Conservation (phyloP, 1,140 invertebrate species). For the Lasioglossum albipes region DNA sequence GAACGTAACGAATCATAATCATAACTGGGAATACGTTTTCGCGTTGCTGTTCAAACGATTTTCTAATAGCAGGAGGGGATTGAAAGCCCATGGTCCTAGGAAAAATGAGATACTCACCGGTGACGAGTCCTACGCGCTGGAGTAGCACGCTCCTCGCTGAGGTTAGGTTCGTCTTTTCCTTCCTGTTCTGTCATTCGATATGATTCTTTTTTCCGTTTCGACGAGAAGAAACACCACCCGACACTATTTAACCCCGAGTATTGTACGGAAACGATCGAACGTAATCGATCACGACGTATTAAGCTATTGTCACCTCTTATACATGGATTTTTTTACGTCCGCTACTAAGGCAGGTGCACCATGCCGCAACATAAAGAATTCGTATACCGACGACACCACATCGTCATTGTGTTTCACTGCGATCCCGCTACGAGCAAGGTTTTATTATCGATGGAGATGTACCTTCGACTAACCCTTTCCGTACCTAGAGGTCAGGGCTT, state of each 20-base stretch:
- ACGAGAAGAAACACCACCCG: constrained; percentile 18
- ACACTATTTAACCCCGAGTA: neutral
- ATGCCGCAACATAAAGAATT: constrained; percentile 24
- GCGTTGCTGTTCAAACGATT: neutral
- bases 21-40: neutral
- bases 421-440: neutral
- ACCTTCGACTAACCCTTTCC: neutral
- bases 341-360: constrained; percentile 22
- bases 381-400: constrained; percentile 39
- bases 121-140: constrained; percentile 76
- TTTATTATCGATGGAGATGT: constrained; percentile 22
- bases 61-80: neutral
- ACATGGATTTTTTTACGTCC: constrained; percentile 34
- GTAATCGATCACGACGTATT: constrained; percentile 17
- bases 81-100: neutral
- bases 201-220: constrained; percentile 19
- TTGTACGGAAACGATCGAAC: constrained; percentile 7
- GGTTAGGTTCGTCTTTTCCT: constrained; percentile 70
- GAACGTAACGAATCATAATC: constrained; percentile 12
- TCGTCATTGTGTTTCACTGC: constrained; percentile 5
- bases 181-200: constrained; percentile 74
- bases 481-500: constrained; percentile 46
- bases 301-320: constrained; percentile 41
- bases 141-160: constrained; percentile 67
- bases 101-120: constrained; percentile 67